Base-by-base conservation (phyloP, 1,140 invertebrate species). In the Phthorimaea operculella region DNA sequence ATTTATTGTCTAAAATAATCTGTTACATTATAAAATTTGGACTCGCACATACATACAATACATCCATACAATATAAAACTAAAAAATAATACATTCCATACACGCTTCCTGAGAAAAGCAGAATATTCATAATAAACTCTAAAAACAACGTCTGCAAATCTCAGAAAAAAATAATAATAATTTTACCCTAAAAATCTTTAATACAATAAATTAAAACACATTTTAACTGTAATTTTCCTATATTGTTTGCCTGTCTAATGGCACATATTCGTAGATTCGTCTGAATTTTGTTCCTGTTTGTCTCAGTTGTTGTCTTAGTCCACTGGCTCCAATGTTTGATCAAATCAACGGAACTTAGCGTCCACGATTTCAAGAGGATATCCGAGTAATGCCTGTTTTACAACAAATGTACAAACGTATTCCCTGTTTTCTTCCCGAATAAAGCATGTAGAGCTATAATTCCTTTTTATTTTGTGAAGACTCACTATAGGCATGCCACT, bases 201-300 rank as follows among this genome's bases (percentile, higher is more conserved):
- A 4, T 39, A 39, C 36, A 39, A 39, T 39, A 39, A 39, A 39
- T 39, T 39, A 39, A 51, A 39, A 55, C 18, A 55, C 45, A 55
- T 9, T 39, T n/a, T 33, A 42, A 21, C 33, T 36, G 33, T 17
- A 18, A 18, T 17, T 51, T 36, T 51, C 47, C 49, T 42, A 33
- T 16, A 49, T 14, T 67, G 62, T 68, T 66, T 76, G 75, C 70
- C 76, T 64, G 58, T 68, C 52, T 49, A 64, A 79, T 79, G 76
- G 76, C 76, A 79, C 76, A 75, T 77, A 39, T 39, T 39, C 36
- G 36, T 39, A 39, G 36, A 39, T 39, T 59, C 36, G 36, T 39
- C 36, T 39, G 36, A 39, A 39, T 39, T 39, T 12, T 9, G n/a
- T n/a, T 39, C 10, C n/a, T 12, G 10, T 39, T n/a, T 39, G 36